A percentile compares a stretch with the other conserved stretches of the same genome.
These are phyloP conservation scores for Muscicapa adusta DNA, from an alignment of 2,113 vertebrate species.

Conservation along the genomic window DNA sequence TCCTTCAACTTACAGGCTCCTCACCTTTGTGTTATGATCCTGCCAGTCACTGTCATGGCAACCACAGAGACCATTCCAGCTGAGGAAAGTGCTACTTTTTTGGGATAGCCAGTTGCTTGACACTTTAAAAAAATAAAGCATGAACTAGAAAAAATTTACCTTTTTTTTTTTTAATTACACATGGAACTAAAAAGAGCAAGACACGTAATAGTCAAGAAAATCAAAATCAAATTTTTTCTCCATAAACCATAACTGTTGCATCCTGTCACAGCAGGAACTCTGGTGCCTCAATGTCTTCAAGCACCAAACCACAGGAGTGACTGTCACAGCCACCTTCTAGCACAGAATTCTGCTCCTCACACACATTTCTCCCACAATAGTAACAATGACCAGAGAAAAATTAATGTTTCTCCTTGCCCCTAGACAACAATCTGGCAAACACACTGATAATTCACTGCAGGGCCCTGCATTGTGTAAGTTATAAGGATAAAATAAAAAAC, in stretches of 20 bases:
- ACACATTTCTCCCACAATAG: slow-evolving; percentile 16
- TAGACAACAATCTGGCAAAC: slow-evolving; percentile 57
- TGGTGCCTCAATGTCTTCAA: not conserved
- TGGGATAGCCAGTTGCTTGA: not conserved
- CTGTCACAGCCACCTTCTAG: not conserved
- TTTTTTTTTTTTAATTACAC: not conserved
- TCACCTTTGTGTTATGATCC: slow-evolving; percentile 39
- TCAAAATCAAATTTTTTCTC: not conserved
- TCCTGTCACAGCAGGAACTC: not conserved
- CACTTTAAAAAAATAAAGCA: not conserved
- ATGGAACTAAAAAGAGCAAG: not conserved
- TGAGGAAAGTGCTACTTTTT: not conserved
- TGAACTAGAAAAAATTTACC: not conserved
- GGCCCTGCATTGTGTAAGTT: not conserved
- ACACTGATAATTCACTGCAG: slow-evolving; percentile 56
- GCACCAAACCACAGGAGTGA: not conserved
- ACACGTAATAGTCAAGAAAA: not conserved
- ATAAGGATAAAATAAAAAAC: slow-evolving; percentile 47
- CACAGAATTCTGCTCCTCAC: not conserved
- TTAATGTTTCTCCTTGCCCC: not conserved
- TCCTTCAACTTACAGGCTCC: slow-evolving; percentile 7
- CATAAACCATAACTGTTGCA: not conserved
- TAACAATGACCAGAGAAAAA: not conserved
- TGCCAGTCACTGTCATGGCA: slow-evolving; percentile 40
- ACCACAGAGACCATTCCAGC: slow-evolving; percentile 12